Base-by-base conservation (phyloP, 2,797 vertebrate genomes). In the Podarcis lilfordi region DNA sequence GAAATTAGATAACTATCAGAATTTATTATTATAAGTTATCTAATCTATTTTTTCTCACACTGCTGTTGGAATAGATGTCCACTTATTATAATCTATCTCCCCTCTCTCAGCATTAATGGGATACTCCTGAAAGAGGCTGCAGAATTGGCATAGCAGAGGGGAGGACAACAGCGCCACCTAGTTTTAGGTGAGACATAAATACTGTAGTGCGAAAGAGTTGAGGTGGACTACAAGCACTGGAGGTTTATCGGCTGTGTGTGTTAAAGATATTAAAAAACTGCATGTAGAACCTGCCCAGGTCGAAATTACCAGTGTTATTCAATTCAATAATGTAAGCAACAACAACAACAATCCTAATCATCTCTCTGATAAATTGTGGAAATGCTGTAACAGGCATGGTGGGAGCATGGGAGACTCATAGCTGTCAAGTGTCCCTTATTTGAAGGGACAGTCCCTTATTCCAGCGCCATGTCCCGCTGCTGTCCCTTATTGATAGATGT, bases 161-260 rank as follows among this genome's bases (percentile, higher is more conserved):
- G 79, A 77, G 59, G 61, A 23, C 43, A 84, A 43, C 23, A 17
- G 74, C 78, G 88, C 88, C 88, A 59, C 40, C 83, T 89, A 82
- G 21, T 15, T 5, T 66, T 64, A 32, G 8, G 9, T 80, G 8
- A 23, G 17, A 21, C 32, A n/a, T 78, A 17, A n/a, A 76, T 43
- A 35, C 15, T 35, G 23, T 69, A 69, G n/a, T 27, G 37, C 27
- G 23, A 29, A 77, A 45, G 40, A 19, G 37, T 25, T 77, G 40
- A 0, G 2, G 45, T 11, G 29, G 29, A 21, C 61, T 64, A 3
- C 61, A 55, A 55, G 50, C 50, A 15, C 15, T 55, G 13, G 13
- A 55, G 50, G 13, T 55, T 55, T 55, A 15, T 55, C 13, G 13
- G 50, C 50, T 55, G 50, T 55, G 50, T 50, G 45, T 40, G 32